A percentile compares a stretch with the other conserved stretches of the same genome.
Evolutionary conservation across 2,113 vertebrate species (phyloP).

Genomic region (Serranochromis macrocephalus): DNA sequence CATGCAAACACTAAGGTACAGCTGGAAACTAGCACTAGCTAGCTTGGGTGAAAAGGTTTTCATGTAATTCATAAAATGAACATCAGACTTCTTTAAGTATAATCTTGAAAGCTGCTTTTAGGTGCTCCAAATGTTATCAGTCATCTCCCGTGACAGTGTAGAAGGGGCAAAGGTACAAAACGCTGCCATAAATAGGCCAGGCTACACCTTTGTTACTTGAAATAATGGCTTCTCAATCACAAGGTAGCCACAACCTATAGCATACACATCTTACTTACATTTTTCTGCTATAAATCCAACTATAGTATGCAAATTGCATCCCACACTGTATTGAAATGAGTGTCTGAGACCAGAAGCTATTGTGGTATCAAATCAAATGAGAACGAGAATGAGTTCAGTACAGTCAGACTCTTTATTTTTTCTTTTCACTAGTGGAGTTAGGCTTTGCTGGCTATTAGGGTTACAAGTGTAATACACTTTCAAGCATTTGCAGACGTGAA

Average conservation of each 20-base stretch:
- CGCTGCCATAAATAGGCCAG: neutral
- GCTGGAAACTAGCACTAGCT: neutral
- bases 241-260: neutral
- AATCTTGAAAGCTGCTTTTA: neutral
- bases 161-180: neutral
- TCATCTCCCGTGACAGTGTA: neutral
- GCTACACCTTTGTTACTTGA: neutral
- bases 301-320: neutral
- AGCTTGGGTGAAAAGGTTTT: neutral
- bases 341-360: neutral
- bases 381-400: neutral
- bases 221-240: neutral
- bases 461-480: neutral
- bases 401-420: neutral
- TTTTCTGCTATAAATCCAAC: neutral
- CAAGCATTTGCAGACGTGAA: neutral
- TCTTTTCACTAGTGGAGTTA: neutral
- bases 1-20: neutral
- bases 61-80: neutral
- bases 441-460: neutral
- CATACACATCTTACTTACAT: neutral
- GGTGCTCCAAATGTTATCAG: neutral
- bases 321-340: neutral
- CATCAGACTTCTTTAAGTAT: neutral
- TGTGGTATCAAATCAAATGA: neutral